These are phyloP conservation scores for Homalodisca vitripennis DNA, from an alignment of 1,140 invertebrate genomes.

Conservation along the genomic window DNA sequence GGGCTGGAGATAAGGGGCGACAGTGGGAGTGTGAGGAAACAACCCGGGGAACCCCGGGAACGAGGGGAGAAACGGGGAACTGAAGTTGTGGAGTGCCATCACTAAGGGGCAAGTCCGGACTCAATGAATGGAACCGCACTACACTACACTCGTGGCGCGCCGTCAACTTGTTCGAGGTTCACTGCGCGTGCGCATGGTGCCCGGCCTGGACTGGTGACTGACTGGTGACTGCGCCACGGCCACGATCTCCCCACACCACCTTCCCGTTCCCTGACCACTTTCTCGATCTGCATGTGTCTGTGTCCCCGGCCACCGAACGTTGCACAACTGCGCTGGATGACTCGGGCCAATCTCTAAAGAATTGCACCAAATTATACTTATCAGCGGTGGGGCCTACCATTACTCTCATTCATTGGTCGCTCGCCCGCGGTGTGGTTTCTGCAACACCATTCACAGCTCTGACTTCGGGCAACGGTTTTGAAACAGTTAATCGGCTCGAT, in stretches of 20 bases:
- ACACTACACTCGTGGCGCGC: constrained; percentile 4
- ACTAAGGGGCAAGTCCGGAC: too few species aligned
- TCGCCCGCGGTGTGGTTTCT: neutral
- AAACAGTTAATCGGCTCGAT: too few species aligned
- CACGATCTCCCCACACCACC: neutral
- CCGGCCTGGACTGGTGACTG: neutral
- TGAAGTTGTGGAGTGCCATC: constrained; percentile 23
- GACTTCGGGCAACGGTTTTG: too few species aligned
- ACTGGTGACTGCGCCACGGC: neutral
- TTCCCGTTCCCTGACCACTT: neutral
- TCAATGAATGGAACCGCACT: neutral
- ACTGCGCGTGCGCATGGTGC: neutral
- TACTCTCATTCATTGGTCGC: neutral
- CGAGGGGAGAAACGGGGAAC: constrained; percentile 20
- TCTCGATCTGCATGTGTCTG: neutral
- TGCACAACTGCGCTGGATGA: neutral
- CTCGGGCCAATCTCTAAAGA: neutral
- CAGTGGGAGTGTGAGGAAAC: neutral
- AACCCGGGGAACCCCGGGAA: neutral
- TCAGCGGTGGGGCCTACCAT: too few species aligned
- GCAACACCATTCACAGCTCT: neutral
- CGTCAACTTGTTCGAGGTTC: neutral
- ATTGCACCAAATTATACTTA: neutral
- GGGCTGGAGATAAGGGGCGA: neutral
- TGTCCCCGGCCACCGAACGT: too few species aligned